These are phyloP conservation scores for Xenopus borealis DNA, from an alignment of 2,113 vertebrate genomes.

Conservation along the genomic window DNA sequence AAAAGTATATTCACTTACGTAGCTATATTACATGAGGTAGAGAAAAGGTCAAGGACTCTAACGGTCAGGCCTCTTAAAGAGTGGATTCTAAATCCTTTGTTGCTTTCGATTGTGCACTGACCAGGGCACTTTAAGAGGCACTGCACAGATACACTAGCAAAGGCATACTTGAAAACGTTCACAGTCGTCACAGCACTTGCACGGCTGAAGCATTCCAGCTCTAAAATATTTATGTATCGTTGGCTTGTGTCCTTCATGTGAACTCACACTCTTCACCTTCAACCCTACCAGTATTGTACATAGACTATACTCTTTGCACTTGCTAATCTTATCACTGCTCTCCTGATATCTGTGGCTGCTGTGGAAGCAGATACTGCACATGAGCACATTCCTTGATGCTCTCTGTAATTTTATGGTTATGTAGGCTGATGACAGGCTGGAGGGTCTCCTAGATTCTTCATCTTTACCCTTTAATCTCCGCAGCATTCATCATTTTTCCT, in stretches of 20 bases:
- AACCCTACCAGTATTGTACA: not conserved
- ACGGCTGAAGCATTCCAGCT: not conserved
- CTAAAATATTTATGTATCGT: not conserved
- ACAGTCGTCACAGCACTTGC: not conserved
- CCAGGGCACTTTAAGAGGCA: too few species aligned
- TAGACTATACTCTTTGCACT: too few species aligned
- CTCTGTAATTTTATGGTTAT: slow-evolving; percentile 1
- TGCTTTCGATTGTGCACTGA: too few species aligned
- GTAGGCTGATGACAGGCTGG: slow-evolving; percentile 6
- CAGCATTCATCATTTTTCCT: not conserved
- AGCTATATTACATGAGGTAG: too few species aligned
- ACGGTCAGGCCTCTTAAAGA: too few species aligned
- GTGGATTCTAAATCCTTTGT: too few species aligned
- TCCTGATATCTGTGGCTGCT: slow-evolving; percentile 10
- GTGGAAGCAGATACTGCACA: slow-evolving; percentile 2
- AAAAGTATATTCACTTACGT: too few species aligned
- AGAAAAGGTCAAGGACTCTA: too few species aligned
- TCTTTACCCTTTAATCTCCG: slow-evolving; percentile 13
- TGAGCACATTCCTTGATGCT: slow-evolving; percentile 13
- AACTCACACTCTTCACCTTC: not conserved
- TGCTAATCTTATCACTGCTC: slow-evolving; percentile 15
- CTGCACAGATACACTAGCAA: not conserved
- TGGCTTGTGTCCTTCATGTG: not conserved
- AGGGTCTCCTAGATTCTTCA: slow-evolving; percentile 18
- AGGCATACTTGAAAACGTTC: not conserved